phyloP scores from a whole-genome alignment of 1,140 invertebrate genomes.

The Lethocerus indicus region DNA sequence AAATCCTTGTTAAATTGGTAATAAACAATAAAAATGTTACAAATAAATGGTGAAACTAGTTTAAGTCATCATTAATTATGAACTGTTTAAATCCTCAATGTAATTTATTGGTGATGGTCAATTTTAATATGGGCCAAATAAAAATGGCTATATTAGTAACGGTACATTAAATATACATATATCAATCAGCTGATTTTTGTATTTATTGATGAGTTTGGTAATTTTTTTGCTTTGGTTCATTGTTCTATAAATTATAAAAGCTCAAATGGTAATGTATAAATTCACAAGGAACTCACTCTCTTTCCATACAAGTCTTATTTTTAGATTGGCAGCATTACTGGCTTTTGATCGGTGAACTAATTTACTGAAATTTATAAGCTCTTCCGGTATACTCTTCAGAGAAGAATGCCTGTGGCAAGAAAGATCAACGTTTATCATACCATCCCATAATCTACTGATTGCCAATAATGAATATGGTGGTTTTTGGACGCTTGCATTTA shows the following conservation, averaged over 20 bases:
- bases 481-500: conserved; percentile 43
- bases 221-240: not conserved
- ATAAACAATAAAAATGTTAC: too few relatives aligned
- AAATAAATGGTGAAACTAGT: too few relatives aligned
- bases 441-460: conserved; percentile 33
- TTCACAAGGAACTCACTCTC: conserved; percentile 35
- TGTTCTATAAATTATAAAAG: not conserved
- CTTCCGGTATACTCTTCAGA: conserved; percentile 26
- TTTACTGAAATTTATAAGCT: conserved; percentile 11
- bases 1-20: too few relatives aligned
- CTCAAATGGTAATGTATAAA: conserved; percentile 13
- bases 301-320: conserved; percentile 58
- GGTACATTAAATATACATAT: not conserved
- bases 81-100: too few relatives aligned
- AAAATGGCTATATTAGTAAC: not conserved
- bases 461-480: conserved; percentile 48
- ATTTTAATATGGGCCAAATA: conserved; percentile 22
- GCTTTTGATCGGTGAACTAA: conserved; percentile 17
- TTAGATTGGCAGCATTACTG: conserved; percentile 25
- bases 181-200: not conserved
- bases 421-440: conserved; percentile 27
- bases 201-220: not conserved
- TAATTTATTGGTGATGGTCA: conserved; percentile 15
- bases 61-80: too few relatives aligned
- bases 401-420: conserved; percentile 46